Base-by-base conservation (phyloP, 2,113 vertebrate species). In the Tragelaphus strepsiceros region DNA sequence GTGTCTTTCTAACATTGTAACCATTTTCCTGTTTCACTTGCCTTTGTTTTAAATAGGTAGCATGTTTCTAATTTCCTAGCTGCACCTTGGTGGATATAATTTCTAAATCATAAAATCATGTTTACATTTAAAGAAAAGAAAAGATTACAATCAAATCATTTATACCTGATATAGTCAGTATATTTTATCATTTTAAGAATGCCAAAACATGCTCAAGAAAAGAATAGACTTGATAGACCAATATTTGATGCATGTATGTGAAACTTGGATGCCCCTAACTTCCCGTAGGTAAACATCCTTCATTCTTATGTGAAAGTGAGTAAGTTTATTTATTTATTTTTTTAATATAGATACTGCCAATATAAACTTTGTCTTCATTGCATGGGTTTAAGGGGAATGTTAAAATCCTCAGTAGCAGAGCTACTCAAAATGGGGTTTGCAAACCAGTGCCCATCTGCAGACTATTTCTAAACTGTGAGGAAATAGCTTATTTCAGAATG, bases 91-190 rank as follows among this genome's bases (percentile, higher is more conserved):
- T 6, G 58, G 21, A 89, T 77, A 85, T 7, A 93, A 84, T 85
- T 93, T 97, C 59, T 88, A 95, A 97, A n/a, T 26, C 46, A 74
- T 80, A 91, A 86, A 91, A 59, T 2, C 15, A 78, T 77, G 51
- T 49, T 77, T 82, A 51, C 19, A 46, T 77, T 71, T 77, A 94
- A 77, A 90, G 78, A 74, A 94, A 95, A 94, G 24, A 5, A 88
- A 7, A 35, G 0, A 64, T 64, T 92, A 81, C 51, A 77, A 64
- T 62, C n/a, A 67, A 35, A 77, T n/a, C 1, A 93, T 49, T 91
- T 93, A 49, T 58, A 90, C 17, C 1, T 74, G 30, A 86, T 30
- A 83, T 74, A 94, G 49, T 78, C 17, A 82, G 59, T 11, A 46
- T 90, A 71, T 17, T 91, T 82, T 88, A 71, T 59, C 54, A 62